Base-by-base conservation (phyloP, 64 coral and sea anemone genomes). In the Dendrophyllia cribrosa region DNA sequence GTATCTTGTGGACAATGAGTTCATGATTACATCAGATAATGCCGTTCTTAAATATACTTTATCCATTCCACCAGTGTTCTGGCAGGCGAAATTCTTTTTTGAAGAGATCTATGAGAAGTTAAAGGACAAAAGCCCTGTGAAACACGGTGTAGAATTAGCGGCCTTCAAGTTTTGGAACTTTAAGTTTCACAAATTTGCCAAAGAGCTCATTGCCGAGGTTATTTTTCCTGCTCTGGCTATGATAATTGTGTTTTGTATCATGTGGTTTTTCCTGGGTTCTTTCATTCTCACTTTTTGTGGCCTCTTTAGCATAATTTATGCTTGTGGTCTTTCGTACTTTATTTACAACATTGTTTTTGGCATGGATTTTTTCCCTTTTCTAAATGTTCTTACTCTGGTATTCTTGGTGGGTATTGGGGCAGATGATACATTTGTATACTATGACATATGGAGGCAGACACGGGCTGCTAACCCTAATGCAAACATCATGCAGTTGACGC, bases 341-440 rank as follows among this genome's bases (percentile, higher is more conserved):
- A 58, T 94, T 10, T 96, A 96, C 74, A 93, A 90, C 19, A 81
- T 87, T 24, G 95, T 96, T 66, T 94, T 96, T 55, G 56, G 81
- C 17, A 79, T 96, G 59, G 70, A 78, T 17, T 96, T 96, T 86
- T 96, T 96, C 21, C 95, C 95, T 20, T 97, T 97, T 88, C 68
- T 97, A 12, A 97, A 97, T 70, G 88, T 97, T 51, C 87, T 89
- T 1, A 88, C 92, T 9, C 70, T 97, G 49, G 83, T 97, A 9
- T 97, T 97, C 59, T 85, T 97, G 65, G 95, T 97, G 64, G 95
- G 95, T n/a, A 97, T 97, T 51, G 95, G 95, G 24, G 95, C 95
- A 0, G 95, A 97, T 72, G 95, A 97, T 65, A 92, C 95, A 8
- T 97, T 97, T 88, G 92, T 97, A 9, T 97, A 97, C 75, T 97